A percentile compares a stretch with the other conserved stretches of the same genome.
phyloP scores from a whole-genome alignment of 2,888 invertebrate species.

The Leptinotarsa tumamoca region DNA sequence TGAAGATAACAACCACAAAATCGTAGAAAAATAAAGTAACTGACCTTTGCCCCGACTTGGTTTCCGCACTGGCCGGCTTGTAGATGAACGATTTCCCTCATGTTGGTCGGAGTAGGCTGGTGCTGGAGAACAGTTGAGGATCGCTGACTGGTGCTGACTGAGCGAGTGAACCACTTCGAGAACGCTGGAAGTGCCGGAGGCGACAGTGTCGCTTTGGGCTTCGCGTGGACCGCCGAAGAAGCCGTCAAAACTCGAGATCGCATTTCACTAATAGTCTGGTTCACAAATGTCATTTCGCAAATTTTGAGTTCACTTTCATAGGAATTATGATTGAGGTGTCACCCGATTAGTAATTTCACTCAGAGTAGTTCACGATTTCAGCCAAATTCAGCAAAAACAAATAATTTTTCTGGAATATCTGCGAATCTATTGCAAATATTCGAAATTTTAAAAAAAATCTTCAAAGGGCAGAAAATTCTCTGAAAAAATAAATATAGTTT shows the following conservation, averaged over 20 bases:
- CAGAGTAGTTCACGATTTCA: no score
- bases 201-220: slow-evolving; percentile 23
- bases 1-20: not conserved
- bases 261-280: slow-evolving; percentile 6
- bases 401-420: no score
- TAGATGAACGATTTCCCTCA: slow-evolving; percentile 94
- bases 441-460: no score
- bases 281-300: not conserved
- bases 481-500: no score
- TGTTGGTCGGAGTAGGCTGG: slow-evolving; percentile 57
- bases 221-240: slow-evolving; percentile 14
- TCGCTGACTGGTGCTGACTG: slow-evolving; percentile 10
- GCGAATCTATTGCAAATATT: no score
- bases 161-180: not conserved
- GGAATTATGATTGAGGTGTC: no score
- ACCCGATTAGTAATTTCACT: no score
- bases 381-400: no score
- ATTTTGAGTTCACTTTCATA: no score
- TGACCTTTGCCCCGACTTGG: slow-evolving; percentile 92
- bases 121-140: slow-evolving; percentile 20
- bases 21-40: slow-evolving; percentile 40
- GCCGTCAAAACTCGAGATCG: not conserved
- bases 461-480: no score
- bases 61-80: slow-evolving; percentile 83
- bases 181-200: slow-evolving; percentile 8